Base-by-base conservation (phyloP, 2,888 invertebrate genomes). In the Athalia cordata region DNA sequence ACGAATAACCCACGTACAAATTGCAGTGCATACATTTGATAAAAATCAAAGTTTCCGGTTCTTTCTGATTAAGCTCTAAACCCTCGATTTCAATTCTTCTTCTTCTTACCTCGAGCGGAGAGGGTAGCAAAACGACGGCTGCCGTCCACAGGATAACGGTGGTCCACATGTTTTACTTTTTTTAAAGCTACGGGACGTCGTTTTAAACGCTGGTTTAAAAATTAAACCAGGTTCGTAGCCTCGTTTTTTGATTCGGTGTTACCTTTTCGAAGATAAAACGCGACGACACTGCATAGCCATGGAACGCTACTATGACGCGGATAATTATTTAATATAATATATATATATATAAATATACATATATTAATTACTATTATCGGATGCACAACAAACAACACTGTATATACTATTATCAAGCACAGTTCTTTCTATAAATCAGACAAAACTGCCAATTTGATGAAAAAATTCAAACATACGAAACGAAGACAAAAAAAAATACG, bases 91-190 rank as follows among this genome's bases (percentile, higher is more conserved):
- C n/a, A 49, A 59, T 70, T 67, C 67, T 45, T 45, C 62, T 45
- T 45, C 62, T 50, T 62, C 87, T 89, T 88, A 89, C 89, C 83
- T 85, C 82, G 81, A 85, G 84, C 62, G 88, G 87, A 81, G 87
- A 85, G 79, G 87, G 87, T 79, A 87, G 81, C 72, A 89, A 85
- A 81, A 88, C 86, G 84, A 88, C 85, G 85, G 84, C 89, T 83
- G 83, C 86, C 86, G 88, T 86, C 87, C 88, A 89, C 82, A 89
- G 84, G 83, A 89, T 85, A 85, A 89, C 86, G 84, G 86, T 86
- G 86, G 88, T 88, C 89, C 89, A 88, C 89, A 89, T 90, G 89
- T 88, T 88, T 81, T 72, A 79, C 50, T 50, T 29, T 29, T 29
- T 29, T 57, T 50, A 43, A 49, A 64, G 62, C 15, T 76, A 9